Evolutionary conservation across 2,888 invertebrate genomes (phyloP).

Genomic region (Watsonalla cultraria): DNA sequence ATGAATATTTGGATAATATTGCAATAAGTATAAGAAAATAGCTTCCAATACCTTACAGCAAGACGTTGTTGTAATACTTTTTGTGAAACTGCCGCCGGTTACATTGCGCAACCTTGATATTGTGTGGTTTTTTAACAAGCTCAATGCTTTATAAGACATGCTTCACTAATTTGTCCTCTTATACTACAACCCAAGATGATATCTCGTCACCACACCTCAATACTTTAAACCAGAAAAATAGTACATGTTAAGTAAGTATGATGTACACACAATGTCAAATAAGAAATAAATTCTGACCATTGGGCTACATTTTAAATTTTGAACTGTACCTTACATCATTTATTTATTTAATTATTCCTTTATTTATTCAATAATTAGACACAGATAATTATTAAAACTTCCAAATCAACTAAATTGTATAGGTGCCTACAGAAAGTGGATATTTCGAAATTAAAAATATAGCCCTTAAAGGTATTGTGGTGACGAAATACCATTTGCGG

Average conservation of each 20-base stretch:
- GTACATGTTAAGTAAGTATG: slow-evolving; percentile 20
- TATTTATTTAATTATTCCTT: no score
- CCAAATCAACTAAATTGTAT: no score
- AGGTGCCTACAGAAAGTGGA: no score
- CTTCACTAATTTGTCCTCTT: slow-evolving; percentile 39
- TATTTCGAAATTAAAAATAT: no score
- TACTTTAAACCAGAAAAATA: slow-evolving; percentile 57
- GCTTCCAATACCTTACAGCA: slow-evolving; percentile 60
- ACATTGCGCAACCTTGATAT: slow-evolving; percentile 45
- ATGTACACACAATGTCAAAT: slow-evolving; percentile 1
- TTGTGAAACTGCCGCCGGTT: slow-evolving; percentile 45
- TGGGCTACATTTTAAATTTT: no score
- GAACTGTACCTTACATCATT: no score
- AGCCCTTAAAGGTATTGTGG: slow-evolving; percentile 20
- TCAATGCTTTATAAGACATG: slow-evolving; percentile 55
- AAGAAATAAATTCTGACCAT: background rate
- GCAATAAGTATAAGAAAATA: slow-evolving; percentile 8
- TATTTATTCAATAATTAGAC: no score
- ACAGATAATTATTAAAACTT: no score
- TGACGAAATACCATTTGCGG: slow-evolving; percentile 64
- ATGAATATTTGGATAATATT: no score
- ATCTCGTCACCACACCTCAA: slow-evolving; percentile 62
- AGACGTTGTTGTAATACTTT: slow-evolving; percentile 63
- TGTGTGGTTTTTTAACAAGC: slow-evolving; percentile 40
- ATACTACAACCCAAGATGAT: slow-evolving; percentile 41